These are phyloP conservation scores for Ophioninae sp. DNA, from an alignment of 2,888 invertebrate genomes.

Conservation along the genomic window DNA sequence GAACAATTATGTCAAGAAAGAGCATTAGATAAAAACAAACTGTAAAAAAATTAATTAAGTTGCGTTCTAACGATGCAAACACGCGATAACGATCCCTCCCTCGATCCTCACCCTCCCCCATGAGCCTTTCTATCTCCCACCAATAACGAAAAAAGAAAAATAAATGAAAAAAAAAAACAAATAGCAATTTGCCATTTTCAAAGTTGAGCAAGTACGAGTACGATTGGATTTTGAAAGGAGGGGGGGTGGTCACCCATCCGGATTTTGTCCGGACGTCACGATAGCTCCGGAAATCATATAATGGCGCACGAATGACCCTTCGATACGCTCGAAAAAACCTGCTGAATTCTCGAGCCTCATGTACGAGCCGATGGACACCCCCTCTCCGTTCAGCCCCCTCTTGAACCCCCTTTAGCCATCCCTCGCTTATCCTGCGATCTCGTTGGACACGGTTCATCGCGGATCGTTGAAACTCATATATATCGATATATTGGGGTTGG, in stretches of 20 bases:
- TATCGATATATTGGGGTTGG: conserved; percentile 6
- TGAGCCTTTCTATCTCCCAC: conserved; percentile 1
- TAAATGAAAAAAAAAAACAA: conserved; percentile 1
- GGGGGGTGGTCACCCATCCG: not conserved
- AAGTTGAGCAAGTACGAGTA: conserved; percentile 44
- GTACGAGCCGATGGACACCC: conserved; percentile 12
- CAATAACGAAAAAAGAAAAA: conserved; percentile 8
- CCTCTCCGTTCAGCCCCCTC: not conserved
- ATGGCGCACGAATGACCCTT: conserved; percentile 59
- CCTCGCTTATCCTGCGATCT: conserved; percentile 49
- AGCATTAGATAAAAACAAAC: too few species aligned
- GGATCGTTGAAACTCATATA: conserved; percentile 44
- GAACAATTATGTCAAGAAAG: too few species aligned
- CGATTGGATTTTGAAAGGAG: conserved; percentile 23
- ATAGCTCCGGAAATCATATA: conserved; percentile 61
- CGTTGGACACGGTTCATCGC: conserved; percentile 53
- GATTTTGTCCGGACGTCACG: conserved; percentile 52
- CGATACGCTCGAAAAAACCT: conserved; percentile 57
- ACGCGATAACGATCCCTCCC: too few species aligned
- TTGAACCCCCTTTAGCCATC: not conserved
- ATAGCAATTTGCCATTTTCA: conserved; percentile 48
- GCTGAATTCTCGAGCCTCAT: conserved; percentile 52
- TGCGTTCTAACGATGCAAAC: too few species aligned
- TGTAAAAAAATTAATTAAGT: too few species aligned
- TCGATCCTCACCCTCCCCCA: not conserved